phyloP scores from a whole-genome alignment of 1,140 invertebrate genomes.

The Eupeodes corollae region DNA sequence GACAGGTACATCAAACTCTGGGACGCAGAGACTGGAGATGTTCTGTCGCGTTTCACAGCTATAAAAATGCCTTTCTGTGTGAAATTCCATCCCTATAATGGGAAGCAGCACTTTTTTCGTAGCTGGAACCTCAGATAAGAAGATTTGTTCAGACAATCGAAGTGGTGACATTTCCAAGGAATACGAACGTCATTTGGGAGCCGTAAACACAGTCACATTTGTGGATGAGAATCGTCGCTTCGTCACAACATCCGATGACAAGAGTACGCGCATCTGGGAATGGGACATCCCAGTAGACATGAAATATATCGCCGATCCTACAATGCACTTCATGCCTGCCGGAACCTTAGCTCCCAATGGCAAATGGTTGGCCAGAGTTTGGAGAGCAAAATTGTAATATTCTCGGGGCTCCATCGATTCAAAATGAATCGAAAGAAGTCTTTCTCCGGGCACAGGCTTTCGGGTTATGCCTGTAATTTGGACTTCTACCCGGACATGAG shows the following conservation, averaged over 20 bases:
- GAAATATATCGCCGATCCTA: slow-evolving; percentile 99
- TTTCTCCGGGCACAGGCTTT: slow-evolving; percentile 97
- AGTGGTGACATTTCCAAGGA: slow-evolving; percentile 95
- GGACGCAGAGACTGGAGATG: slow-evolving; percentile 96
- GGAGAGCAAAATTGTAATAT: slow-evolving; percentile 98
- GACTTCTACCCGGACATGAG: slow-evolving; percentile 99
- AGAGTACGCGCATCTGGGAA: slow-evolving; percentile 98
- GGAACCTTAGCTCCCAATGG: slow-evolving; percentile 90
- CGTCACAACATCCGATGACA: slow-evolving; percentile 98
- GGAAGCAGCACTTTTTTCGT: slow-evolving; percentile 97
- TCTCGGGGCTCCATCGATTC: slow-evolving; percentile 92
- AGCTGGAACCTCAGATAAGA: slow-evolving; percentile 96
- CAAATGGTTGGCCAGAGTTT: slow-evolving; percentile 99
- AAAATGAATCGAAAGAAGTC: slow-evolving; percentile 97
- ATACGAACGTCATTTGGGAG: slow-evolving; percentile 96
- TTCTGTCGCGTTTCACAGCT: slow-evolving; percentile 83
- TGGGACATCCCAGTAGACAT: slow-evolving; percentile 99
- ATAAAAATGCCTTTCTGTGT: slow-evolving; percentile 94
- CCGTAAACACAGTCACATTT: slow-evolving; percentile 98
- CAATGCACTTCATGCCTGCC: slow-evolving; percentile 98
- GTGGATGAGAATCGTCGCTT: slow-evolving; percentile 97
- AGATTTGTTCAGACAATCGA: slow-evolving; percentile 96
- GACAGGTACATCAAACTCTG: slow-evolving; percentile 94
- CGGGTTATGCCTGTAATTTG: slow-evolving; percentile 93
- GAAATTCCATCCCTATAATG: slow-evolving; percentile 94